Evolutionary conservation across 35 echinoderm and acorn worm species (phyloP).

Genomic region (Amphiura filiformis): DNA sequence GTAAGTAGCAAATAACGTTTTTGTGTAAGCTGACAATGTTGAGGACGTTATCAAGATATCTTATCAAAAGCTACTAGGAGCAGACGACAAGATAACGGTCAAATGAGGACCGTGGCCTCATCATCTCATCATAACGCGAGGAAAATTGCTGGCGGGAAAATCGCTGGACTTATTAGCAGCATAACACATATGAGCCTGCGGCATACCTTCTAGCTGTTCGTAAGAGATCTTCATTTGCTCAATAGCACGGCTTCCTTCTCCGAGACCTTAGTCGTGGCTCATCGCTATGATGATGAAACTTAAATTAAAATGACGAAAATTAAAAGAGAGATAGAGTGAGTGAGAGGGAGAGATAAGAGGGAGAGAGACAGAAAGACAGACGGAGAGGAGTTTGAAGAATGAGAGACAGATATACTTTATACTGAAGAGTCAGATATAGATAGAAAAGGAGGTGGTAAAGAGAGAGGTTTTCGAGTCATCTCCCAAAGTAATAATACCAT

Average conservation of each 20-base stretch:
- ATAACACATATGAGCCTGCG: neutral
- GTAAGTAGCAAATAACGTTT: conserved; percentile 5
- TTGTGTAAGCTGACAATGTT: conserved; percentile 6
- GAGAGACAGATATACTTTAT: no score
- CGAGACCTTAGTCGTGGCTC: neutral
- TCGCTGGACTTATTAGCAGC: conserved; percentile 9
- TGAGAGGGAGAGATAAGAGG: no score
- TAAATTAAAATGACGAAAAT: neutral
- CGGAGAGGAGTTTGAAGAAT: no score
- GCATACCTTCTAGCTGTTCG: neutral
- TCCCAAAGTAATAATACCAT: no score
- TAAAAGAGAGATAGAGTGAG: no score
- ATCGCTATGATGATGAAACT: neutral
- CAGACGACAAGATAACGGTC: conserved; percentile 2
- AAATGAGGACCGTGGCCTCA: conserved; percentile 6
- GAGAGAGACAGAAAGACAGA: no score
- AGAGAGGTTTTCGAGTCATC: no score
- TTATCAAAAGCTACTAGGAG: neutral
- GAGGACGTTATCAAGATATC: conserved; percentile 5
- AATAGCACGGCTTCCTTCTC: neutral
- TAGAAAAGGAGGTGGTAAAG: no score
- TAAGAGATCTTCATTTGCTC: conserved; percentile 8
- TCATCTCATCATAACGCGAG: conserved; percentile 10
- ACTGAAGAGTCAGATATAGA: no score
- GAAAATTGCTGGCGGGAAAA: neutral